Evolutionary conservation across 2,888 invertebrate genomes (phyloP), one percentile per base, ranked within the genome.

Genomic region (Chloroclysta siterata): DNA sequence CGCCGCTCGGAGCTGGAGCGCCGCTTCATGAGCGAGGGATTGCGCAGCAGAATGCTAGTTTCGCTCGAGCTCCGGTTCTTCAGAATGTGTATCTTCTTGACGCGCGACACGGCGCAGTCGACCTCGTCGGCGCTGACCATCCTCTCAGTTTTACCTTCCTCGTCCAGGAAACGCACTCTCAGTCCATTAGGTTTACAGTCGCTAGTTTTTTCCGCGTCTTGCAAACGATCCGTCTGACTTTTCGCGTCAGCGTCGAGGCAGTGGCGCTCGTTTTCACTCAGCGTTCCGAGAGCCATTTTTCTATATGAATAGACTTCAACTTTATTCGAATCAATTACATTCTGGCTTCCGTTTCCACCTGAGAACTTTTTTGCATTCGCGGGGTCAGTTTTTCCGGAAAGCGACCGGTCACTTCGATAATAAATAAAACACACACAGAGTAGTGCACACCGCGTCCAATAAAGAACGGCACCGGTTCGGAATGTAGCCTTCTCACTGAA

Each of bases 401-500:
- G 74, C 73, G 82, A 80, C 82, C 82, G 81, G 84, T 83, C 84
- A 84, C 83, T 82, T 77, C 77, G 80, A 79, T 82, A 82, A 84
- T 79, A 81, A 81, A 82, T 82, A 82, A 84, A 84, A 87, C 85
- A 85, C 85, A 84, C 85, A 88, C 87, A 85, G 83, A 72, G 71
- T 82, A 84, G 87, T 87, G 87, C 85, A 87, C 90, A 89, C 88
- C 84, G 83, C 85, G 89, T 87, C 88, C 89, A 88, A 87, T 89
- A 87, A 87, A 85, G 87, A 90, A 87, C 90, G 88, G 88, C 91
- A 92, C 90, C 87, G 90, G 90, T 87, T 89, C 82, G 91, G 92
- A 92, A 93, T 92, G 92, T 85, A 86, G 89, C 89, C 88, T 88
- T 87, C 85, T 86, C 80, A 87, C 88, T 84, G 76, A 81, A 86